A percentile compares a stretch with the other conserved stretches of the same genome.
Evolutionary conservation across 30 jellyfish, hydroid and myxozoan species (phyloP).

Genomic region (Aurelia aurita): DNA sequence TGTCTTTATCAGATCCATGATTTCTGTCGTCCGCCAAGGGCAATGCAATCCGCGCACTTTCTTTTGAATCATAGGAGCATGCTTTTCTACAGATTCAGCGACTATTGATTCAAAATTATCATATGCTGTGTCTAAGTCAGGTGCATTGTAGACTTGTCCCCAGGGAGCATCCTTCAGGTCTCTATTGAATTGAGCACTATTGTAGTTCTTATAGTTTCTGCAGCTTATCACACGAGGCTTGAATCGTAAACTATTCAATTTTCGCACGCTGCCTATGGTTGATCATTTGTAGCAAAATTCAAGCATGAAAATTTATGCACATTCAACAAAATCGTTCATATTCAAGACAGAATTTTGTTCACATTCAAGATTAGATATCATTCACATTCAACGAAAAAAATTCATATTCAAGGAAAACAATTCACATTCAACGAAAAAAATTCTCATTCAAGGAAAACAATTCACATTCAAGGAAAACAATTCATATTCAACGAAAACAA

Average conservation of each 20-base stretch:
- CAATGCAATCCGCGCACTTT: slow-evolving; percentile 58
- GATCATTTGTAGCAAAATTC: no score
- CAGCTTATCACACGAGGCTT: slow-evolving; percentile 49
- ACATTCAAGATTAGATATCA: no score
- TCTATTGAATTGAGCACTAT: slow-evolving; percentile 23
- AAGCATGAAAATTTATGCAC: no score
- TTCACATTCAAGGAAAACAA: no score
- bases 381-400: no score
- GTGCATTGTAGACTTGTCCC: slow-evolving; percentile 56
- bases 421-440: no score
- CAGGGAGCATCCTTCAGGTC: slow-evolving; percentile 55
- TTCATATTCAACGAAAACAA: no score
- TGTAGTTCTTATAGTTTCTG: slow-evolving; percentile 55
- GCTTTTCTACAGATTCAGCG: slow-evolving; percentile 43
- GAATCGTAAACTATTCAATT: slow-evolving; percentile 28
- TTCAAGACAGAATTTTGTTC: no score
- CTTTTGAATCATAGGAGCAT: slow-evolving; percentile 59
- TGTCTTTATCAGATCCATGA: slow-evolving; percentile 59
- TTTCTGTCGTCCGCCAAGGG: slow-evolving; percentile 72
- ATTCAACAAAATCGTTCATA: no score
- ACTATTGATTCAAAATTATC: slow-evolving; percentile 46
- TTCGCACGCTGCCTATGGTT: slow-evolving; percentile 7
- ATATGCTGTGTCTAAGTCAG: slow-evolving; percentile 54
- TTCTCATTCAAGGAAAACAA: no score
- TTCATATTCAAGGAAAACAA: no score